Base-by-base conservation (phyloP, 2,797 vertebrate genomes). In the Podarcis siculus region DNA sequence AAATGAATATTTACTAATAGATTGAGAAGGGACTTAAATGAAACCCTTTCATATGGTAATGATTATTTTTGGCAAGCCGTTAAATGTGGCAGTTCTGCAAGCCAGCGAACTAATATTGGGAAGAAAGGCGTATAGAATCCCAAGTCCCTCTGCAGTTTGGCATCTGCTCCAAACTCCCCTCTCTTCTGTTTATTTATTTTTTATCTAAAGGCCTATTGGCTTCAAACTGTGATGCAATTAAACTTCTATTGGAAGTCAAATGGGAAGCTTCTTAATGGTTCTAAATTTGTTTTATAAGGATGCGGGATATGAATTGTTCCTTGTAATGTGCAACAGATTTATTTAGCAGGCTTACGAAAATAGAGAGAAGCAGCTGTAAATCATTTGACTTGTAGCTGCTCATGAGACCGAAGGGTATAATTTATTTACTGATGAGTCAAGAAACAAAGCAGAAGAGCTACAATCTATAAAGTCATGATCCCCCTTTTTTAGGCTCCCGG, bases 181-280 rank as follows among this genome's bases (percentile, higher is more conserved):
- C 69, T 90, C 72, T 89, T 91, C 8, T 93, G 92, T 94, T 94
- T 94, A 86, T 95, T 94, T 95, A 92, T 90, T 75, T 75, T 82
- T 75, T 7, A 89, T 93, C 89, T 93, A 89, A 94, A 95, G 91
- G 79, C 92, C 94, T 93, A 89, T 90, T 95, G 94, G 83, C 87
- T 94, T 91, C 94, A 93, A 90, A 93, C 94, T 94, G 92, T 95
- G 94, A 94, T 92, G 91, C 89, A 93, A 94, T 94, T 94, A 90
- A 92, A 88, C 66, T 93, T 94, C 92, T 73, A 90, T 93, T 90
- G 87, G 89, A 91, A 94, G 87, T 91, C 91, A 90, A 89, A 95
- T 87, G 94, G 91, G 91, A 84, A 91, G 30, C 45, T 90, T 93
- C 93, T 92, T 93, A 91, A 85, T 92, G 90, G 91, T 95, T 91